Evolutionary conservation across 2,113 vertebrate genomes (phyloP), one percentile per base, ranked within the genome.

Genomic region (Holacanthus passer): DNA sequence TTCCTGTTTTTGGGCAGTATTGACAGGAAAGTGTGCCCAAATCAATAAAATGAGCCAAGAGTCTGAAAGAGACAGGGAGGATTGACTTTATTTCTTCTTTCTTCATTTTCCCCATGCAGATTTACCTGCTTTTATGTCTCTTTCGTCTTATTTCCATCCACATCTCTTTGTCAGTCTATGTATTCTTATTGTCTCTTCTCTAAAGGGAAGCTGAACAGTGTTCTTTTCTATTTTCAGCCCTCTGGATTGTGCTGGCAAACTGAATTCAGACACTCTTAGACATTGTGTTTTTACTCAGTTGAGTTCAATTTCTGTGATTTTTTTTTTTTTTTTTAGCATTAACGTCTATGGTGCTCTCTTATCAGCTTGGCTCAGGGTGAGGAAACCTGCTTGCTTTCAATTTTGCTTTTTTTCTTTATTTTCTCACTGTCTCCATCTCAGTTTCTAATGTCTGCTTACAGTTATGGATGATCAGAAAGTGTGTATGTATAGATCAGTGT

Each of bases 31-130:
- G n/a, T 13, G 27, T n/a, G 52, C 11, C 14, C 5, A 20, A 31
- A 55, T 80, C 77, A 37, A 55, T 72, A 55, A n/a, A 55, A 24
- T 39, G 39, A 69, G 67, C 32, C 16, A 22, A 39, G 24, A 65
- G 45, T 11, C 43, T 12, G 17, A 37, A 14, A 50, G n/a, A 62
- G 0, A 29, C 27, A 12, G 16, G 8, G 41, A 66, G 32, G 20
- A 73, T 20, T 55, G 31, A 56, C 47, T 71, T 29, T 31, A 9
- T 37, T 52, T 7, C 0, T 47, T 43, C 27, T 82, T 10, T 32
- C 10, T 55, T n/a, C 27, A 8, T 41, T 20, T 41, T 39, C 22
- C 17, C n/a, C 32, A 19, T 19, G 43, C 22, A 31, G 14, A 5
- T 72, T 63, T 1, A 20, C 29, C 32, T 37, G 24, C 20, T 27